phyloP scores from a whole-genome alignment of 53 echinoderm and acorn worm species.

The Echinometra lucunter region DNA sequence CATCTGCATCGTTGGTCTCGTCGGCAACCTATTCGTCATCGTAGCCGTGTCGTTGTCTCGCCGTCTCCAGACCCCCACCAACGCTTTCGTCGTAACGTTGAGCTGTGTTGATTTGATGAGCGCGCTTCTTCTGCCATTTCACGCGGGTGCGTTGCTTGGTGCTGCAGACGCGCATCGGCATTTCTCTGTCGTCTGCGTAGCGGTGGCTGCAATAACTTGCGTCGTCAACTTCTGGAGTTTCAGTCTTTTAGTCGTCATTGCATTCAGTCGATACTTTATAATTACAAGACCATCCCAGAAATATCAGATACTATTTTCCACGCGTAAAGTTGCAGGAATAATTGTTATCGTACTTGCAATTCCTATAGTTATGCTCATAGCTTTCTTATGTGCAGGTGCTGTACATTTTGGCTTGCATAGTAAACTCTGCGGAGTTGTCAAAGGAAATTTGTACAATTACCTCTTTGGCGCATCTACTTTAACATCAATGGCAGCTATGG shows the following conservation, averaged over 20 bases:
- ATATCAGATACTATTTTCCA: not conserved
- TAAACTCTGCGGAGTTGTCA: slow-evolving; percentile 4
- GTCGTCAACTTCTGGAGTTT: slow-evolving; percentile 55
- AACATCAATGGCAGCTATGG: slow-evolving; percentile 16
- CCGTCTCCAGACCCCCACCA: slow-evolving; percentile 41
- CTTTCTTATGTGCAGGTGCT: not conserved
- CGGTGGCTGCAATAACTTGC: slow-evolving; percentile 11
- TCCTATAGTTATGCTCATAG: slow-evolving; percentile 11
- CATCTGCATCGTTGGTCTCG: not conserved
- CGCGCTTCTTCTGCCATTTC: slow-evolving; percentile 27
- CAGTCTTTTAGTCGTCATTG: slow-evolving; percentile 35
- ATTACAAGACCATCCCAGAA: not conserved
- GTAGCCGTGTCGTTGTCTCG: slow-evolving; percentile 38
- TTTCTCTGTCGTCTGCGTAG: not conserved
- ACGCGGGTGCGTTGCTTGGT: slow-evolving; percentile 33
- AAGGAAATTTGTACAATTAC: not conserved
- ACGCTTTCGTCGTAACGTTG: slow-evolving; percentile 2
- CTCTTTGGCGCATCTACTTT: slow-evolving; percentile 33
- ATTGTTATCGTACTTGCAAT: not conserved
- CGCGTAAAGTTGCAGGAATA: not conserved
- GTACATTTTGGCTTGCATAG: slow-evolving; percentile 13
- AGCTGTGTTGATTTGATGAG: slow-evolving; percentile 42
- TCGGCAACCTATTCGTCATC: slow-evolving; percentile 46
- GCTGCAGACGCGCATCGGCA: not conserved
- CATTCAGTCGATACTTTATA: not conserved